phyloP scores from a whole-genome alignment of 2,113 vertebrate genomes.

The Boleophthalmus pectinirostris region DNA sequence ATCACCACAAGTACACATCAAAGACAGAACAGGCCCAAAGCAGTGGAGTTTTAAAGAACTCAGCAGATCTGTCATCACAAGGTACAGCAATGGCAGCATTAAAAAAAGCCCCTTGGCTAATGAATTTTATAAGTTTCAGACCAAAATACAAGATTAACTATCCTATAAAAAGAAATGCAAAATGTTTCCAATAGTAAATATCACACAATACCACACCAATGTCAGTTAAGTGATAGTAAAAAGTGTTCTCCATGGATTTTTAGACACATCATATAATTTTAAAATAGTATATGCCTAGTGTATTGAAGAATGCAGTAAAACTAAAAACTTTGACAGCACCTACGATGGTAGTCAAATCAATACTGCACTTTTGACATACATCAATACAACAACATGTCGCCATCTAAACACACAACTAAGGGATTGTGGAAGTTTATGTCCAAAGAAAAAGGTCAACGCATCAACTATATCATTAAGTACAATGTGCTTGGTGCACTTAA shows the following conservation, averaged over 20 bases:
- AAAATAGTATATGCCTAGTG: not conserved
- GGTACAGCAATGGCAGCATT: constrained; percentile 26
- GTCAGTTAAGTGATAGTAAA: not conserved
- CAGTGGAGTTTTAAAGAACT: constrained; percentile 48
- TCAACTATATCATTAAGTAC: not conserved
- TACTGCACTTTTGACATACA: not conserved
- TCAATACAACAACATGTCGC: not conserved
- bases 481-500: constrained; percentile 10
- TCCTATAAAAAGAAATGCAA: constrained; percentile 36
- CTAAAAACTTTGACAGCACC: not conserved
- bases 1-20: constrained; percentile 45
- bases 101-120: constrained; percentile 35
- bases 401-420: not conserved
- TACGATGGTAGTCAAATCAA: not conserved
- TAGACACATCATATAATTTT: not conserved
- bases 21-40: constrained; percentile 40
- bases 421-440: not conserved
- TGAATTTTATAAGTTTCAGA: constrained; percentile 23
- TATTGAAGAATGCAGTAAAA: not conserved
- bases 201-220: not conserved
- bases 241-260: no score
- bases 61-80: constrained; percentile 55
- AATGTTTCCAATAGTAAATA: constrained; percentile 2
- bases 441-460: not conserved
- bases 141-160: constrained; percentile 14